These are phyloP conservation scores for Meteorus cinctellus DNA, from an alignment of 2,888 invertebrate genomes.

Conservation along the genomic window DNA sequence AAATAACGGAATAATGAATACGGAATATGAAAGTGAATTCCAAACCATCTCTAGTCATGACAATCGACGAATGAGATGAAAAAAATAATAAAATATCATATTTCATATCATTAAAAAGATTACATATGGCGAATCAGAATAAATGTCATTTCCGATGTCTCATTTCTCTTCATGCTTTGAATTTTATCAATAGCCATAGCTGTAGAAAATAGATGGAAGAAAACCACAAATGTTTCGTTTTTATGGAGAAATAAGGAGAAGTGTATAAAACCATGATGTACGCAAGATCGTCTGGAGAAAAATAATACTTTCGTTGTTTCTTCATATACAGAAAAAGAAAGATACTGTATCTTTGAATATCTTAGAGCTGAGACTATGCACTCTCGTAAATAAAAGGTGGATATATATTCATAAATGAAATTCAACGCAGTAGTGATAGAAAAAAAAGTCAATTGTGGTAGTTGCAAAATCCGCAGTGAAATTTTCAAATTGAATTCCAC, in stretches of 20 bases:
- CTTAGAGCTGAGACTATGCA: background rate
- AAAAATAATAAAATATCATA: background rate
- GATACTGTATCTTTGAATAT: background rate
- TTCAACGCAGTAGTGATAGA: background rate
- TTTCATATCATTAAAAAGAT: background rate
- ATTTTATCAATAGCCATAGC: too few species aligned
- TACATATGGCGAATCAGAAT: background rate
- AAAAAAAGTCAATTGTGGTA: constrained; percentile 17
- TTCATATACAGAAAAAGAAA: too few species aligned
- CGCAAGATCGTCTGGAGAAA: too few species aligned
- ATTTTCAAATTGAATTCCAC: constrained; percentile 25
- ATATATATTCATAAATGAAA: constrained; percentile 2
- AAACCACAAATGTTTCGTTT: too few species aligned
- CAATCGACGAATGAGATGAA: background rate
- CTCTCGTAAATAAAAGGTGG: background rate
- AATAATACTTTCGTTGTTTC: too few species aligned
- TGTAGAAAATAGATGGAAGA: too few species aligned
- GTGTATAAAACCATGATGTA: too few species aligned
- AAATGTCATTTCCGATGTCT: background rate
- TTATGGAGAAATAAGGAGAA: too few species aligned
- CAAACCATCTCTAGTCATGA: background rate
- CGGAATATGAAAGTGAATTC: background rate
- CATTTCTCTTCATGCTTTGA: too few species aligned
- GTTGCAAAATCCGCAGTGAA: constrained; percentile 12
- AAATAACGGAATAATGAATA: background rate